These are phyloP conservation scores for Eospalax fontanierii DNA, from an alignment of 2,797 vertebrate genomes.

Conservation along the genomic window DNA sequence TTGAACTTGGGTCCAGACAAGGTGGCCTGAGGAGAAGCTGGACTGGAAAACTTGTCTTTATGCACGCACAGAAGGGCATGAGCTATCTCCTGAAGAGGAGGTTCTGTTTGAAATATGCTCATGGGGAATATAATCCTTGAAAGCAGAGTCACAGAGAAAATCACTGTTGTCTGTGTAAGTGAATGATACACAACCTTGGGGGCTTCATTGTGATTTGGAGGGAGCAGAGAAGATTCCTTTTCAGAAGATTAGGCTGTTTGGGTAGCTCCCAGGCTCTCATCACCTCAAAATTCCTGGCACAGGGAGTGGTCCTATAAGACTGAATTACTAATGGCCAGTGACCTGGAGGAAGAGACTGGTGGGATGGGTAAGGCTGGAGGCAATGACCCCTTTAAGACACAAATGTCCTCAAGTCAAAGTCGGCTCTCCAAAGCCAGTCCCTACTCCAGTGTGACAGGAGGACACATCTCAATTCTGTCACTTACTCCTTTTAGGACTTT, in stretches of 20 bases:
- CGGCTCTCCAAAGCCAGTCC: neutral
- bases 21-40: neutral
- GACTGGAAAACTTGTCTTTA: neutral
- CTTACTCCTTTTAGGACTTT: conserved; percentile 21
- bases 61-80: neutral
- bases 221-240: neutral
- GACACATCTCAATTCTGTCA: neutral
- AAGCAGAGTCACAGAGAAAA: neutral
- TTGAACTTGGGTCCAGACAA: neutral
- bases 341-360: neutral
- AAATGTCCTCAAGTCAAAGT: neutral
- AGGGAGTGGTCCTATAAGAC: neutral
- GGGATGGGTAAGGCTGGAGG: neutral
- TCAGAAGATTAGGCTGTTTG: neutral
- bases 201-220: neutral
- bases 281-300: neutral
- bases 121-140: neutral
- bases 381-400: neutral
- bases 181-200: neutral
- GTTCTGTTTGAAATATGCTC: neutral
- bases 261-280: neutral
- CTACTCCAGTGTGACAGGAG: neutral
- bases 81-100: neutral
- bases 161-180: neutral
- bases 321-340: neutral